Conservation (phyloP, 2,888 invertebrate species). For the Ichneumoninae sp. region DNA sequence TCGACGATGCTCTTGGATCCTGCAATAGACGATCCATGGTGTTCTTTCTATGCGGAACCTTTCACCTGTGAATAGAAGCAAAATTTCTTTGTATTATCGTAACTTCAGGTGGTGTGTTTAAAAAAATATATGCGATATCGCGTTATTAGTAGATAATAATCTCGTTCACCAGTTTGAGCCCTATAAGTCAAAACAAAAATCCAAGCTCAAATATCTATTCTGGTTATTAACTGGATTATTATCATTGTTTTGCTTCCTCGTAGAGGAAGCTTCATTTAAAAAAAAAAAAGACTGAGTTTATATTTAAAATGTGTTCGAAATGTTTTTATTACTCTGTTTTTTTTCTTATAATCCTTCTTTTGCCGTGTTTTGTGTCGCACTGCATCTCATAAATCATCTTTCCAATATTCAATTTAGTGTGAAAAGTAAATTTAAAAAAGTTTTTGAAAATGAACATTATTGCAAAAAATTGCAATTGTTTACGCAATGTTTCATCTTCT, state of each 20-base stretch:
- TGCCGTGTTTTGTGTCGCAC: no score
- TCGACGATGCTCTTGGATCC: conserved; percentile 83
- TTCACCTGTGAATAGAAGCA: conserved; percentile 51
- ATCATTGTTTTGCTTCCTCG: no score
- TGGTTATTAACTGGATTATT: no score
- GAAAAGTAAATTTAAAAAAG: neutral
- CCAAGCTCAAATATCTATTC: no score
- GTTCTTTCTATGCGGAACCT: conserved; percentile 42
- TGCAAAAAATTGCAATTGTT: neutral
- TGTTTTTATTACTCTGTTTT: no score
- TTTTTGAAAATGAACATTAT: neutral
- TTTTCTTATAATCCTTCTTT: no score
- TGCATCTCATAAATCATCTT: no score
- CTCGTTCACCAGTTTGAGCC: neutral
- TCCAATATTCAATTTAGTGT: no score
- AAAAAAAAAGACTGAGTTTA: no score
- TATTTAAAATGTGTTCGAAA: no score
- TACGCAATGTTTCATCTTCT: neutral
- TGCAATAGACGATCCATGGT: conserved; percentile 82
- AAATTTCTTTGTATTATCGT: neutral
- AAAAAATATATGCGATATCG: neutral
- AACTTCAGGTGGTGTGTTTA: neutral
- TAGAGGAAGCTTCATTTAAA: no score
- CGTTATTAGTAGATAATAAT: neutral
- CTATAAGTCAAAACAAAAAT: no score